Evolutionary conservation across 2,797 vertebrate genomes (phyloP).

Genomic region (Caiman crocodilus): DNA sequence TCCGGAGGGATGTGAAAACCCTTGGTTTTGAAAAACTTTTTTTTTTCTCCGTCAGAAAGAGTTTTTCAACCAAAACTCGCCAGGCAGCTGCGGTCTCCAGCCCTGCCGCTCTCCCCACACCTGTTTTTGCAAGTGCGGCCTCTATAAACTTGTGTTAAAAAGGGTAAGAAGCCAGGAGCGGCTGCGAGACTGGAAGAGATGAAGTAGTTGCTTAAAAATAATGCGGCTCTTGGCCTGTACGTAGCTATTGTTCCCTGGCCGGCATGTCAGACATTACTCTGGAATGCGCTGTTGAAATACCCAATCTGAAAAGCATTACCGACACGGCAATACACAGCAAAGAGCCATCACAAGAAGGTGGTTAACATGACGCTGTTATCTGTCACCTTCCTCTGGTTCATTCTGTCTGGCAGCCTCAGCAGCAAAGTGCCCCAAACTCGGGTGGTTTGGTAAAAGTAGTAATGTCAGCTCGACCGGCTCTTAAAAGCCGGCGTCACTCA

Average conservation of each 20-base stretch:
- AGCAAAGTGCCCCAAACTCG: slow-evolving; percentile 56
- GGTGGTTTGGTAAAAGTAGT: slow-evolving; percentile 58
- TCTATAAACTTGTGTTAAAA: background rate
- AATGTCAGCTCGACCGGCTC: background rate
- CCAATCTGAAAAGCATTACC: background rate
- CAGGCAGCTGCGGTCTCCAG: rapidly evolving
- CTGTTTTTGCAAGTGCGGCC: background rate
- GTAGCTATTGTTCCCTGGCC: background rate
- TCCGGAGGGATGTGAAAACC: no score
- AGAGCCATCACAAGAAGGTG: slow-evolving; percentile 59
- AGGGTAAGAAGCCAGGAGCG: background rate
- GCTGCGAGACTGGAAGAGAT: background rate
- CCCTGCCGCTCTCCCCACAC: rapidly evolving
- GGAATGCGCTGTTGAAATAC: slow-evolving; percentile 70
- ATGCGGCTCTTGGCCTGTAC: background rate
- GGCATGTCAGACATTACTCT: slow-evolving; percentile 50
- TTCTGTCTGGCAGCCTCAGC: slow-evolving; percentile 57
- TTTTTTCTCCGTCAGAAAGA: background rate
- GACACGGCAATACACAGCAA: slow-evolving; percentile 49
- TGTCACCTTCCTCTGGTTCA: slow-evolving; percentile 52
- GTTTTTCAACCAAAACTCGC: rapidly evolving
- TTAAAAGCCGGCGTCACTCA: background rate
- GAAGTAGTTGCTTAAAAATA: background rate
- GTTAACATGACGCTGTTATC: slow-evolving; percentile 17
- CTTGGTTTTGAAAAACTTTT: background rate